Evolutionary conservation across 2,797 vertebrate species (phyloP).

Genomic region (Microcaecilia unicolor): DNA sequence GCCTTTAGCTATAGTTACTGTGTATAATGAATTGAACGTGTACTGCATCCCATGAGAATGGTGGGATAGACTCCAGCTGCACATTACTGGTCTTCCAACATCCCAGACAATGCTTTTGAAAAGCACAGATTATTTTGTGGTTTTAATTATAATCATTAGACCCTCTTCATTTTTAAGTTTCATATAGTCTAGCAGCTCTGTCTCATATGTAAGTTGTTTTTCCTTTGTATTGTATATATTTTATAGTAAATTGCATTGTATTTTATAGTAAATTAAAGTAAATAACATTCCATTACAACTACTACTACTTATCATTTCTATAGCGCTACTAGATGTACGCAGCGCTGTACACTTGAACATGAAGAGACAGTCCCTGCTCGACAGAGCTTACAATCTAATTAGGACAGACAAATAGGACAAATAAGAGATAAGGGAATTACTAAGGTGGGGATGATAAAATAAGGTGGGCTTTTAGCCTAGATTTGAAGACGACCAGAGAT

Average conservation of each 20-base stretch:
- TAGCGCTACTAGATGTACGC: too few relatives aligned
- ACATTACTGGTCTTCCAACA: conserved; percentile 2
- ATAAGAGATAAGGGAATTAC: too few relatives aligned
- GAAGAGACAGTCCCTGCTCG: too few relatives aligned
- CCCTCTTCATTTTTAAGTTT: background rate
- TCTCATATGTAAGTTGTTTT: conserved; percentile 6
- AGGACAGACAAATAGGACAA: too few relatives aligned
- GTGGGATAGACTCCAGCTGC: background rate
- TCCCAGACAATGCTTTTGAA: background rate
- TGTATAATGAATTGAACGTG: background rate
- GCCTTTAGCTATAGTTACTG: background rate
- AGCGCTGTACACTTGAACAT: too few relatives aligned
- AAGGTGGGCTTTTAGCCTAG: too few relatives aligned
- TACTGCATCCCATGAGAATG: background rate
- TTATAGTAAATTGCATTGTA: background rate
- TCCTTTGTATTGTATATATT: background rate
- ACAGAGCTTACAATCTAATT: too few relatives aligned
- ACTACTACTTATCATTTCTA: too few relatives aligned
- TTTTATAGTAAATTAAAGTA: too few relatives aligned
- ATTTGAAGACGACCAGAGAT: too few relatives aligned
- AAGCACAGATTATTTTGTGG: background rate
- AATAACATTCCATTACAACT: too few relatives aligned
- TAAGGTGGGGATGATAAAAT: too few relatives aligned
- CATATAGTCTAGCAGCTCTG: background rate
- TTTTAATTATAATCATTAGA: conserved; percentile 13